Conservation (phyloP, 1,140 invertebrate species). For the Armadillidium nasatum region DNA sequence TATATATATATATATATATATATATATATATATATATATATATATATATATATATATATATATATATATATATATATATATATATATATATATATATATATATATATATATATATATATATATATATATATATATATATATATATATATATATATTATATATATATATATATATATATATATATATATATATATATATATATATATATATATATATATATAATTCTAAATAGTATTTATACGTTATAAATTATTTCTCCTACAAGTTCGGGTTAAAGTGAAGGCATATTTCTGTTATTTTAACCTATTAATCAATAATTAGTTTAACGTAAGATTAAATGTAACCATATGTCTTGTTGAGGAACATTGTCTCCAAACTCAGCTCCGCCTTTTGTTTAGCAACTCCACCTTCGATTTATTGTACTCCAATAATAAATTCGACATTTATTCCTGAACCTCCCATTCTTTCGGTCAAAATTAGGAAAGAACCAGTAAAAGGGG, state of each 20-base stretch:
- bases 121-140: too few species aligned
- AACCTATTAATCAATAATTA: conserved; percentile 14
- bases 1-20: too few species aligned
- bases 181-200: too few species aligned
- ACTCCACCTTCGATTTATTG: background rate
- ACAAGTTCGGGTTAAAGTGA: conserved; percentile 4
- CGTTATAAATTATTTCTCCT: background rate
- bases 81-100: too few species aligned
- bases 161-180: too few species aligned
- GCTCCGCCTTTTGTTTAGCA: background rate
- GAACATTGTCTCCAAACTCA: background rate
- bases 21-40: too few species aligned
- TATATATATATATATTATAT: too few species aligned
- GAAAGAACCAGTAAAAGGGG: background rate
- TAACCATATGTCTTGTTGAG: background rate
- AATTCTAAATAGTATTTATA: background rate
- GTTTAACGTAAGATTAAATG: conserved; percentile 6
- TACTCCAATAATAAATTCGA: background rate
- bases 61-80: too few species aligned
- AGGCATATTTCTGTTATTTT: conserved; percentile 12
- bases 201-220: too few species aligned
- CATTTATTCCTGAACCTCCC: background rate
- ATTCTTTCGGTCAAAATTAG: background rate
- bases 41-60: too few species aligned
- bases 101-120: too few species aligned